Base-by-base conservation (phyloP, 2,797 vertebrate genomes). In the Pogonophryne albipinna region DNA sequence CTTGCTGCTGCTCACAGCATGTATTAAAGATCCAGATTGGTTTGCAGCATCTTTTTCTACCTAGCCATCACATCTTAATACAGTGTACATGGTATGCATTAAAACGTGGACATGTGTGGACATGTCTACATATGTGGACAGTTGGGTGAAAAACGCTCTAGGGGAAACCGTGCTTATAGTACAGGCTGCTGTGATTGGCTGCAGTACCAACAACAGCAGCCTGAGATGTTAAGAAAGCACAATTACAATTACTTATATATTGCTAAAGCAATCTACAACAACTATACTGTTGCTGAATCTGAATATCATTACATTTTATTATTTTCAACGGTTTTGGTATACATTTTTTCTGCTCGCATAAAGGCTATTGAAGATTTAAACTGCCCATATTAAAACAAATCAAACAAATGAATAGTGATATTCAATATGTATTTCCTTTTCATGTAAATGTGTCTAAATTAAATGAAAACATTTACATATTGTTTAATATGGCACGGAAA, bases 281-380 rank as follows among this genome's bases (percentile, higher is more conserved):
- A 66, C 15, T 66, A 11, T 31, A 45, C 23, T 80, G 65, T 80
- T 71, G 31, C 65, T 66, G 47, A 73, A 50, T 66, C 44, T 58
- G 42, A 71, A 69, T 19, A 23, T 66, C 56, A 74, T 83, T 82
- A 82, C 82, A 78, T 52, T 53, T 44, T 76, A 58, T 84, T 74
- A 64, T 69, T 76, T 72, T 75, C 31, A 70, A 55, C 58, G 31
- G 51, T 58, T 71, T 3, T 52, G 19, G 42, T 53, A 12, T 53
- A 15, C 12, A 15, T 70, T 69, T 63, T 13, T 69, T 55, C 7
- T 31, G 47, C 55, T 47, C 3, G 11, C 23, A 51, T 20, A 31
- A 7, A 46, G 0, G 17, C 27, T 13, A 12, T 51, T 11, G 45
- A 19, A n/a, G 12, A 42, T n/a, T 52, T 51, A 23, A 44, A 66